Base-by-base conservation (phyloP, 2,797 vertebrate species). In the Rhinogobio ventralis region DNA sequence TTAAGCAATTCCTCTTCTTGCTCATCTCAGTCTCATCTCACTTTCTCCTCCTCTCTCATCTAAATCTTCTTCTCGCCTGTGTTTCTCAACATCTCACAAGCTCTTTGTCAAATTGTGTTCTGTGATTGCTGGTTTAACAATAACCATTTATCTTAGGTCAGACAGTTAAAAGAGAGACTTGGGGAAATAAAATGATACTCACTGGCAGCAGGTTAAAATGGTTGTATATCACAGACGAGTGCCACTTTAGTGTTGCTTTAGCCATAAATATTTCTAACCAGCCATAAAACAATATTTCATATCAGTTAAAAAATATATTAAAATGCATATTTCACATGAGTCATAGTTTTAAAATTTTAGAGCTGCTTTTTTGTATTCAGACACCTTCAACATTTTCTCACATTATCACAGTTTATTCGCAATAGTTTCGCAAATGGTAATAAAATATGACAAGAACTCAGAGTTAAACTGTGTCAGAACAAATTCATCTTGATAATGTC, bases 51-150 rank as follows among this genome's bases (percentile, higher is more conserved):
- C 28, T 46, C 36, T 74, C 86, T 81, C 25, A 19, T 73, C 53
- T 73, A 86, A 46, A 78, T 79, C 77, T 36, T 72, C 42, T 25
- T 39, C 39, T 49, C 66, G 9, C 13, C 76, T 19, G n/a, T 81
- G 2, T 82, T 74, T 36, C 64, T 20, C 20, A 77, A 83, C 81
- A 67, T 36, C 66, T 82, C 46, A 36, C 67, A 55, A 42, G 51
- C 51, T 67, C 49, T 86, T 83, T 85, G 67, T 83, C 72, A 79
- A 42, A 80, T 14, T 75, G 69, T 46, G 69, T n/a, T 55, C 14
- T 75, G 79, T 82, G 69, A 83, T 77, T 83, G 71, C 87, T 60
- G 76, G 57, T 73, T 77, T 85, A 85, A 88, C 79, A 83, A 84
- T 76, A 78, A 55, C 77, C 80, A 83, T 85, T 64, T 66, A 76